These are phyloP conservation scores for Platysternon megacephalum DNA, from an alignment of 2,113 vertebrate species.

Conservation along the genomic window DNA sequence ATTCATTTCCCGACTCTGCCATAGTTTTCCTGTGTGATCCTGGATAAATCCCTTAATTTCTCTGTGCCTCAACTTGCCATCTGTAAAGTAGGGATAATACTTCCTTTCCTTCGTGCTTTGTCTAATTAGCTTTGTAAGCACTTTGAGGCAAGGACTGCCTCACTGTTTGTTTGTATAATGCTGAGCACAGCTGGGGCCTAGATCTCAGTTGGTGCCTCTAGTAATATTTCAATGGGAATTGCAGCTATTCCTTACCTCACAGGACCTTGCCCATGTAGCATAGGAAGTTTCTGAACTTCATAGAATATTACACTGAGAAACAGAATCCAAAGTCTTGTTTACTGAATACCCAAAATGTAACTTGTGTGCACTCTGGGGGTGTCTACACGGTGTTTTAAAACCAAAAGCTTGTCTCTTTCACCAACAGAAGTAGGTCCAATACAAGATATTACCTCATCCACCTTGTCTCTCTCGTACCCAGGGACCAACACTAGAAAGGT, in stretches of 20 bases:
- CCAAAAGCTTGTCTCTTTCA: not conserved
- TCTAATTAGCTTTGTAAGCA: not conserved
- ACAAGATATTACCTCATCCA: not conserved
- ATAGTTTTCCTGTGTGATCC: not conserved
- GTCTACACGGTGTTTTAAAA: not conserved
- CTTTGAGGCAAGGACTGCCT: not conserved
- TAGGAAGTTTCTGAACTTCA: not conserved
- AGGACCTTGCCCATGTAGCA: not conserved
- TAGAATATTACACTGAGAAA: not conserved
- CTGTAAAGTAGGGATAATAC: not conserved
- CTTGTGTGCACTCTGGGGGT: not conserved
- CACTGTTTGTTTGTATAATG: not conserved
- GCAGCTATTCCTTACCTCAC: not conserved
- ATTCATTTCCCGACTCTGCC: not conserved
- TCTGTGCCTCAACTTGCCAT: not conserved
- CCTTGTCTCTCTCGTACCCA: not conserved
- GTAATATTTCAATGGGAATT: not conserved
- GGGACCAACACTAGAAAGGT: not conserved
- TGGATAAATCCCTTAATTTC: not conserved
- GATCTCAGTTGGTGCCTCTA: not conserved
- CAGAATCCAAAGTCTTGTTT: not conserved
- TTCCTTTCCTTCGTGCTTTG: not conserved
- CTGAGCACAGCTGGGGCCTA: not conserved
- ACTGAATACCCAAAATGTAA: not conserved
- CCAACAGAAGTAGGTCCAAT: not conserved